These are phyloP conservation scores for Bombus fervidus DNA, from an alignment of 1,140 invertebrate genomes.

Conservation along the genomic window DNA sequence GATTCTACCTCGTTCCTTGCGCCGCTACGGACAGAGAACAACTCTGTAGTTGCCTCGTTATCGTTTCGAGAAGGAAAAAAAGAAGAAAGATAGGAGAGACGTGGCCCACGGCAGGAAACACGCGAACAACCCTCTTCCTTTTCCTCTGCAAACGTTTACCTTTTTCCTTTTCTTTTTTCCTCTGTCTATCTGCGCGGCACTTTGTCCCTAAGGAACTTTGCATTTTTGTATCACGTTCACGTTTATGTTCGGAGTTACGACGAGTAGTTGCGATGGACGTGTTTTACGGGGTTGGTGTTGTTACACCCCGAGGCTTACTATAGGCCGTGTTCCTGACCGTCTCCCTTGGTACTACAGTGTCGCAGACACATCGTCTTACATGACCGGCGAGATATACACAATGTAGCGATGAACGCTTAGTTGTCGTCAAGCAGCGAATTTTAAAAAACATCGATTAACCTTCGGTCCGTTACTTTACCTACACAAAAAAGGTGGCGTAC, in stretches of 20 bases:
- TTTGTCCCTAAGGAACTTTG: background rate
- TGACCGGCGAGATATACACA: no score
- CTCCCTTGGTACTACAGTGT: no score
- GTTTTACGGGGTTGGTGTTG: no score
- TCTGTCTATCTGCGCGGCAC: background rate
- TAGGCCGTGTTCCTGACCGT: no score
- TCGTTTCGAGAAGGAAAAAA: background rate
- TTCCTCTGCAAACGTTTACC: background rate
- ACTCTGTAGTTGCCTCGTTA: constrained; percentile 19
- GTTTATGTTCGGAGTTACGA: background rate
- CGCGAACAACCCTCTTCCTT: background rate
- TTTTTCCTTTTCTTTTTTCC: background rate
- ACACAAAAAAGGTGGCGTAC: no score
- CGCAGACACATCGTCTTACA: no score
- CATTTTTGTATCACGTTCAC: background rate
- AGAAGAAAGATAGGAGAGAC: background rate
- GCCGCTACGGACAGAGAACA: constrained; percentile 83
- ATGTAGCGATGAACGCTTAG: no score
- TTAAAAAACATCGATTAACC: no score
- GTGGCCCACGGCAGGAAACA: background rate
- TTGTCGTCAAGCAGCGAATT: no score
- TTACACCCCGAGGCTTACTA: no score
- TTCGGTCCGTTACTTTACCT: no score
- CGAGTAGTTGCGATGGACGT: no score
- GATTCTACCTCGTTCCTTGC: constrained; percentile 91